Base-by-base conservation (phyloP, 2,797 vertebrate genomes). In the Enoplosus armatus region DNA sequence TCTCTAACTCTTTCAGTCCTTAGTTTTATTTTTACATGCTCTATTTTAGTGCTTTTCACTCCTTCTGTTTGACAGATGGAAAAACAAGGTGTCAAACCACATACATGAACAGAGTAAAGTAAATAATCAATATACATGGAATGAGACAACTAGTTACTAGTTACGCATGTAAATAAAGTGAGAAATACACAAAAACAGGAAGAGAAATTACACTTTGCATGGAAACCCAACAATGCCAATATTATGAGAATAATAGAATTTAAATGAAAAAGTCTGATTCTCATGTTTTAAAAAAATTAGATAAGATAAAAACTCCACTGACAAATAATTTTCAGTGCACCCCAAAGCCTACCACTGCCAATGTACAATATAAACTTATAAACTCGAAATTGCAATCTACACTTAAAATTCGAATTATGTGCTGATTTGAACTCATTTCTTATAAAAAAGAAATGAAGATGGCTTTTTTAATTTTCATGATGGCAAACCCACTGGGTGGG, bases 41-140 rank as follows among this genome's bases (percentile, higher is more conserved):
- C 50, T 64, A 43, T 64, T 56, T 68, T 27, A 33, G 12, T 18
- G 6, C n/a, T 58, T 29, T 35, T 48, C 26, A 31, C 47, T 27
- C 74, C 14, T 58, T 75, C 47, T 50, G 27, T 72, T 55, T 65
- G 76, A 70, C 48, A 75, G 66, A 65, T 67, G 48, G 9, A 37
- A 53, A 62, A 69, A 68, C n/a, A 64, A 6, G 27, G 4, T 14
- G 20, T 45, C 33, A 35, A 54, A 69, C 29, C 22, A 24, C 43
- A 54, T 24, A 43, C 2, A 7, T 48, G 24, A 48, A 29, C 18
- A 35, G 24, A 37, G 14, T 56, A 16, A 58, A 53, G 31, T 14
- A 18, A 48, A n/a, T 41, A 26, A 55, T 31, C 8, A 9, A 7
- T 47, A 58, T 24, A 41, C 2, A n/a, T 62, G 20, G 4, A 47